A percentile compares a stretch with the other conserved stretches of the same genome.
Evolutionary conservation across 1,140 invertebrate species (phyloP).

Genomic region (Coptotermes formosanus): DNA sequence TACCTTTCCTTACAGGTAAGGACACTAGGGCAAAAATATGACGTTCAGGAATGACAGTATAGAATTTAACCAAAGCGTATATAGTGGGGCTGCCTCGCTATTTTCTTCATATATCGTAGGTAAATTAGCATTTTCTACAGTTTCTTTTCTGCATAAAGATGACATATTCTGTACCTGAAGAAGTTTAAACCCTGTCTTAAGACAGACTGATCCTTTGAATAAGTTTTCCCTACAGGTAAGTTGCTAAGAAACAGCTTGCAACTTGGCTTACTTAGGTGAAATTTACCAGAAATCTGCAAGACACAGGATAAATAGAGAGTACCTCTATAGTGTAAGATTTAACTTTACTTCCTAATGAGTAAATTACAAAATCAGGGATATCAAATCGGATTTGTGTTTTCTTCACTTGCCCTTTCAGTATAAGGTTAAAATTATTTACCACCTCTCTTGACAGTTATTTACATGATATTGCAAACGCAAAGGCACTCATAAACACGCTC

Average conservation of each 20-base stretch:
- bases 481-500: no score
- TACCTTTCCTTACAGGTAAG: no score
- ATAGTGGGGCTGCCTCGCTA: no score
- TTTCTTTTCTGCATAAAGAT: neutral
- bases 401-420: no score
- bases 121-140: neutral
- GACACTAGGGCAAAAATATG: no score
- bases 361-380: neutral
- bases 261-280: neutral
- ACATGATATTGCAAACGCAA: no score
- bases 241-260: neutral
- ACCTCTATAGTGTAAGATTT: neutral
- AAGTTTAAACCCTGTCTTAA: neutral
- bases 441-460: no score
- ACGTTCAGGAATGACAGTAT: no score
- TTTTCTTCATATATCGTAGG: no score
- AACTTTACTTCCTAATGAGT: neutral
- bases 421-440: no score
- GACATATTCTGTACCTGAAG: neutral
- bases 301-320: neutral
- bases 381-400: no score
- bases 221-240: neutral
- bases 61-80: no score
- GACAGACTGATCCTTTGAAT: constrained; percentile 5
- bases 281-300: neutral